Conservation (phyloP, 2,888 invertebrate genomes). For the Euplagia quadripunctaria region DNA sequence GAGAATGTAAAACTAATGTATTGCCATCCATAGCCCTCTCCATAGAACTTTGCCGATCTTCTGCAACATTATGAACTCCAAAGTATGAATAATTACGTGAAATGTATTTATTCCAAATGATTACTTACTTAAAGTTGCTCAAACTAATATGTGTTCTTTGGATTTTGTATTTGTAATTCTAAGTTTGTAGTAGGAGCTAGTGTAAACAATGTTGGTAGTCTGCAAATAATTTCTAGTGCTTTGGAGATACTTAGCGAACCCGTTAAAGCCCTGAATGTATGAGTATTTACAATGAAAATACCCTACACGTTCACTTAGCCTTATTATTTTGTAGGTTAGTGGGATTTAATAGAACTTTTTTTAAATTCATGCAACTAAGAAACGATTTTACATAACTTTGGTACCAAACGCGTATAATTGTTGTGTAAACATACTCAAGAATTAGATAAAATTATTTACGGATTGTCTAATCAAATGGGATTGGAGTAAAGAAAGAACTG, state of each 20-base stretch:
- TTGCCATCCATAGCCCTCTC: too few species aligned
- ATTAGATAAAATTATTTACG: too few species aligned
- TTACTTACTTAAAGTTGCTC: not conserved
- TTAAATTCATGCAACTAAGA: not conserved
- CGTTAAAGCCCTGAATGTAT: not conserved
- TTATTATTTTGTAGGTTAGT: not conserved
- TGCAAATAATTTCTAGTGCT: not conserved
- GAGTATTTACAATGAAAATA: not conserved
- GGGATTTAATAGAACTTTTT: not conserved
- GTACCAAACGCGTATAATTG: too few species aligned
- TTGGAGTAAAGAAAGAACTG: too few species aligned
- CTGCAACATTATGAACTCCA: too few species aligned
- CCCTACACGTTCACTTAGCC: not conserved
- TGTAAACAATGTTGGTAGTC: not conserved
- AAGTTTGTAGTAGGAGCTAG: not conserved
- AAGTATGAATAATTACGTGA: too few species aligned
- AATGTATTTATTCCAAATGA: not conserved
- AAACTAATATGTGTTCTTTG: not conserved
- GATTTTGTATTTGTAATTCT: not conserved
- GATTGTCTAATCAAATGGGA: too few species aligned
- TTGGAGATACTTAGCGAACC: not conserved
- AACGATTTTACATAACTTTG: too few species aligned
- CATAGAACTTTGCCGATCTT: too few species aligned
- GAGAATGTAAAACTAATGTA: too few species aligned
- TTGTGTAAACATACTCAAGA: too few species aligned